A percentile compares a stretch with the other conserved stretches of the same genome.
phyloP scores from a whole-genome alignment of 2,113 vertebrate genomes.

The Cryptomyrus ogoouensis region DNA sequence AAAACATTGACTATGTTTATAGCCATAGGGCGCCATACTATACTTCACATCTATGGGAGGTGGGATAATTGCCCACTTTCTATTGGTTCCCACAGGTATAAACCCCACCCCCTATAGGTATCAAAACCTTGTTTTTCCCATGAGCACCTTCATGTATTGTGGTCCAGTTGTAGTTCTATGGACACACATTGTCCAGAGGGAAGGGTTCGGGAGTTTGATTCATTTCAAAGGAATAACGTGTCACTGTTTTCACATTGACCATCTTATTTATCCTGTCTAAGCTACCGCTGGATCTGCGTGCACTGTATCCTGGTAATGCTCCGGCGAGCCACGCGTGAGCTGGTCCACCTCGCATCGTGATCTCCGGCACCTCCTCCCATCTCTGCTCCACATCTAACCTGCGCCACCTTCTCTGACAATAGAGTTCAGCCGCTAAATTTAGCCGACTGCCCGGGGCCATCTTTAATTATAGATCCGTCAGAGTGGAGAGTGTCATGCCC shows the following conservation, averaged over 20 bases:
- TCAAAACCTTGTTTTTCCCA: neutral
- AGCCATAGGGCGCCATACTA: neutral
- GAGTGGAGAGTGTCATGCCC: conserved; percentile 26
- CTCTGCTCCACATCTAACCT: conserved; percentile 48
- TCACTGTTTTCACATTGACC: neutral
- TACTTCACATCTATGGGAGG: neutral
- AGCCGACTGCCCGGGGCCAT: conserved; percentile 56
- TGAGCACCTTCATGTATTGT: neutral
- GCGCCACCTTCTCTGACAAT: conserved; percentile 37
- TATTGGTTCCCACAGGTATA: neutral
- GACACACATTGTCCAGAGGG: neutral
- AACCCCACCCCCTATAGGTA: neutral
- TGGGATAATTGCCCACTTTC: neutral
- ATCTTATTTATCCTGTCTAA: neutral
- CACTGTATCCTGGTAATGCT: conserved; percentile 34
- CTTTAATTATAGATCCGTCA: conserved; percentile 65
- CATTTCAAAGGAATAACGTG: neutral
- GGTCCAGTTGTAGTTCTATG: neutral
- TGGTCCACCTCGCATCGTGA: conserved; percentile 28
- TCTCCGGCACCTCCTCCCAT: conserved; percentile 44
- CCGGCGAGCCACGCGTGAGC: conserved; percentile 36
- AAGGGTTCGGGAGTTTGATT: neutral
- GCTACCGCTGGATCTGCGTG: neutral
- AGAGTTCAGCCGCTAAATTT: conserved; percentile 60
- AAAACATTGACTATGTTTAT: neutral